Percentiles rank a stretch among this genome's conserved stretches.
phyloP scores from a whole-genome alignment of 2,797 vertebrate genomes.

The Takifugu rubripes region DNA sequence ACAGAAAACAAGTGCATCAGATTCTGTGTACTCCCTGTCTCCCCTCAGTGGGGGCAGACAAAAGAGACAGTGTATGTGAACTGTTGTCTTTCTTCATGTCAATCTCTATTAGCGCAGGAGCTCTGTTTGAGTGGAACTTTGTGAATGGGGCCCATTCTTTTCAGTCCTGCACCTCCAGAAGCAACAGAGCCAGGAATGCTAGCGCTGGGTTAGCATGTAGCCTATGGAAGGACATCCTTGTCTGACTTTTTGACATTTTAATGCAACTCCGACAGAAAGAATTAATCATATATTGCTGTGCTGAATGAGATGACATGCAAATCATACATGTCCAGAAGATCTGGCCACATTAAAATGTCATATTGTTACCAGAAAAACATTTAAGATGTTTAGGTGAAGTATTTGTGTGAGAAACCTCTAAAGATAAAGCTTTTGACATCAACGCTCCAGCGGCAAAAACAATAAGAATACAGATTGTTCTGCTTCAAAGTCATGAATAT shows the following conservation, averaged over 20 bases:
- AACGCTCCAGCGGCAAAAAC: neutral
- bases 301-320: too few relatives aligned
- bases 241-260: constrained; percentile 45
- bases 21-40: constrained; percentile 57
- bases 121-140: constrained; percentile 59
- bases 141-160: constrained; percentile 74
- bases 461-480: neutral
- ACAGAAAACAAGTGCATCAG: constrained; percentile 58
- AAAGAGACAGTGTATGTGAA: constrained; percentile 67
- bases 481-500: neutral
- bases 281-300: constrained; percentile 1
- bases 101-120: constrained; percentile 69
- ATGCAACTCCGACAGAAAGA: constrained; percentile 25
- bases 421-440: too few relatives aligned
- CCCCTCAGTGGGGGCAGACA: constrained; percentile 48
- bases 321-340: neutral
- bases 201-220: constrained; percentile 25
- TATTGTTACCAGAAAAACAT: too few relatives aligned
- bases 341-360: too few relatives aligned
- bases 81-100: constrained; percentile 68
- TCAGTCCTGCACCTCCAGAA: constrained; percentile 58
- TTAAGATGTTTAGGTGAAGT: too few relatives aligned
- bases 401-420: too few relatives aligned
- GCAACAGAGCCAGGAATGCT: constrained; percentile 62
- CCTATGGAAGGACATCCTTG: constrained; percentile 20